phyloP scores from a whole-genome alignment of 2,888 invertebrate species.

The Andricus curvator region DNA sequence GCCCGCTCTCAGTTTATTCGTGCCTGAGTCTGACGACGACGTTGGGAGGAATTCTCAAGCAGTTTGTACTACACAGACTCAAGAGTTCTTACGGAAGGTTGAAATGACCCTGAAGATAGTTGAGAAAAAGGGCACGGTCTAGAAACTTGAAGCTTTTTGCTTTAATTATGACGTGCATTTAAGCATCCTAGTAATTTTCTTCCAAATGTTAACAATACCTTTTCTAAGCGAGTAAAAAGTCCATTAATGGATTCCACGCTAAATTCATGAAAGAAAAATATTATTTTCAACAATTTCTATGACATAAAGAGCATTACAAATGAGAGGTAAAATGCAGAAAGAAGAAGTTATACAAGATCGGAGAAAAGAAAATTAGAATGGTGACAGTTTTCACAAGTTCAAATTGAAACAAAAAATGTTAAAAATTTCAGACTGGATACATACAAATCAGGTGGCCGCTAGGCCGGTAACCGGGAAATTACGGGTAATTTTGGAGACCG shows the following conservation, averaged over 20 bases:
- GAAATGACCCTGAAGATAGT: constrained; percentile 26
- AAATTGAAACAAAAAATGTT: too few species aligned
- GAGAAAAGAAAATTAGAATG: too few species aligned
- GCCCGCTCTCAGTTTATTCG: constrained; percentile 35
- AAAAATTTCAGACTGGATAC: too few species aligned
- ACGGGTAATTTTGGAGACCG: too few species aligned
- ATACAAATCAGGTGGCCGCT: too few species aligned
- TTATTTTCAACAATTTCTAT: not conserved
- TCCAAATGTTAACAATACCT: not conserved
- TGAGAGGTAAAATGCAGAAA: too few species aligned
- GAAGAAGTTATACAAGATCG: too few species aligned
- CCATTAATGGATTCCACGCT: not conserved
- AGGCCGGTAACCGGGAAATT: too few species aligned
- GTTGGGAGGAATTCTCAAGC: constrained; percentile 28
- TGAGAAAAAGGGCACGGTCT: not conserved
- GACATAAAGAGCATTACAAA: too few species aligned
- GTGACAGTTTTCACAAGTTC: too few species aligned
- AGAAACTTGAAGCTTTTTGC: constrained; percentile 23
- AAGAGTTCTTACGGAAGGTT: constrained; percentile 12
- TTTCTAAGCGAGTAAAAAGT: not conserved
- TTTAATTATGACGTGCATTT: constrained; percentile 20
- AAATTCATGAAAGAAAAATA: not conserved
- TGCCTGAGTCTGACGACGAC: constrained; percentile 11
- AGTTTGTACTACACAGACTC: constrained; percentile 32
- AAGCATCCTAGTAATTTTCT: not conserved